Conservation (phyloP, 2,888 invertebrate genomes). For the Synergus japonicus region DNA sequence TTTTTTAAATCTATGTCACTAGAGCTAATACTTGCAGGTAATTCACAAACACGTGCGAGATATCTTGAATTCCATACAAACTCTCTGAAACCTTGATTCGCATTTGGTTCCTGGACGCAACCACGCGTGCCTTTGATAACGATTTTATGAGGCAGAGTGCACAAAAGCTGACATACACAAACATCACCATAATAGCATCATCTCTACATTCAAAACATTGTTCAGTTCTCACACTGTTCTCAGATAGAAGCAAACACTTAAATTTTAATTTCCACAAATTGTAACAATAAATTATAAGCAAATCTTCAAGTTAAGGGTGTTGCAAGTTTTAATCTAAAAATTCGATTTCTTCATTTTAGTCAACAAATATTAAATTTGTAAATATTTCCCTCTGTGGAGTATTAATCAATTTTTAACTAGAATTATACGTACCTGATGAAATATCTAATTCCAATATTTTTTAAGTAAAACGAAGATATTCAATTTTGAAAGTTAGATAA, state of each 20-base stretch:
- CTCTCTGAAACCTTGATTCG: neutral
- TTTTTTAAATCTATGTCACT: neutral
- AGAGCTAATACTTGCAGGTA: neutral
- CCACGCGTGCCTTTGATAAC: conserved; percentile 50
- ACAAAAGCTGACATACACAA: conserved; percentile 20
- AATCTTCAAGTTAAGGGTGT: too few relatives aligned
- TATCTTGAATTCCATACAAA: neutral
- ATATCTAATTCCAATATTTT: too few relatives aligned
- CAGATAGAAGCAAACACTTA: neutral
- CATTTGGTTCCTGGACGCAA: conserved; percentile 40
- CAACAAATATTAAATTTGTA: too few relatives aligned
- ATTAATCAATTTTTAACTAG: too few relatives aligned
- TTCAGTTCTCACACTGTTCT: neutral
- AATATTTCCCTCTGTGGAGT: too few relatives aligned
- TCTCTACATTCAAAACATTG: neutral
- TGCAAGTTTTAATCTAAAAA: too few relatives aligned
- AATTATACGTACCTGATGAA: too few relatives aligned
- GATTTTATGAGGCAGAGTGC: conserved; percentile 47
- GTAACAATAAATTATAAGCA: too few relatives aligned
- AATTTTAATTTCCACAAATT: too few relatives aligned
- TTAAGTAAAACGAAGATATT: too few relatives aligned
- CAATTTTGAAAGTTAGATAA: too few relatives aligned
- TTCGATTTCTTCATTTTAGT: too few relatives aligned
- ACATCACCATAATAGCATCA: neutral
- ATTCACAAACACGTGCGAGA: neutral